Percentiles rank a stretch among this genome's conserved stretches.
These are phyloP conservation scores for Melanotaenia nigrans DNA, from an alignment of 2,797 vertebrate genomes.

Conservation along the genomic window DNA sequence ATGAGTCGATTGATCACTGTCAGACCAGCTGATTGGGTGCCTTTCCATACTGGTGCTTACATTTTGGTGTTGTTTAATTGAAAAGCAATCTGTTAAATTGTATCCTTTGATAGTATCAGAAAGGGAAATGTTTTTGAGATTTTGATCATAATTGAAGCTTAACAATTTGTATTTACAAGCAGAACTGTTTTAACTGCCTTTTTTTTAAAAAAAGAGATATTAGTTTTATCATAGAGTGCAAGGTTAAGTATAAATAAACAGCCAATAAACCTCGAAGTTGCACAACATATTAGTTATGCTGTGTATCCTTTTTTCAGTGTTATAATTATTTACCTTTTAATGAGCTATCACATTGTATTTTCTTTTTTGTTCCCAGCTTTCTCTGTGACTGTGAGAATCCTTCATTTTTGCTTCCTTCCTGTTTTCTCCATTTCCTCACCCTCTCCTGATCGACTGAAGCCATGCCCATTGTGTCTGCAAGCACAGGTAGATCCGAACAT, in stretches of 20 bases:
- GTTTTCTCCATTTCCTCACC: constrained; percentile 27
- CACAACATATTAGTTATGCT: neutral
- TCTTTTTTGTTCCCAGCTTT: constrained; percentile 27
- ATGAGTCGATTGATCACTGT: constrained; percentile 52
- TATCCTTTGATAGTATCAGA: neutral
- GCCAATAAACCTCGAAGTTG: neutral
- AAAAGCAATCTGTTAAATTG: constrained; percentile 14
- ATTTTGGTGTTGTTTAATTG: constrained; percentile 14
- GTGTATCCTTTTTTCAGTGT: neutral
- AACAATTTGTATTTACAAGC: neutral
- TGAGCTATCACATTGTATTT: neutral
- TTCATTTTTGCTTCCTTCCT: constrained; percentile 19
- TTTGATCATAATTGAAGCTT: neutral
- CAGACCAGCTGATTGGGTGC: neutral
- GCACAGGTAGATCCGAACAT: constrained; percentile 62
- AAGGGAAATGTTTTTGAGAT: neutral
- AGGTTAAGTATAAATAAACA: neutral
- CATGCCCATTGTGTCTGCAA: constrained; percentile 72
- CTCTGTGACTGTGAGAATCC: constrained; percentile 1
- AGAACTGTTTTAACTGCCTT: neutral
- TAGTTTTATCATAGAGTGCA: neutral
- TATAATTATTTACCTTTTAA: neutral
- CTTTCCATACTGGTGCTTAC: constrained; percentile 19
- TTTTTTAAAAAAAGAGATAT: too few species aligned
- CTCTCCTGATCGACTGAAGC: constrained; percentile 62